Percentiles rank a stretch among this genome's conserved stretches.
phyloP scores from a whole-genome alignment of 2,113 vertebrate species.

The Callipepla californica region DNA sequence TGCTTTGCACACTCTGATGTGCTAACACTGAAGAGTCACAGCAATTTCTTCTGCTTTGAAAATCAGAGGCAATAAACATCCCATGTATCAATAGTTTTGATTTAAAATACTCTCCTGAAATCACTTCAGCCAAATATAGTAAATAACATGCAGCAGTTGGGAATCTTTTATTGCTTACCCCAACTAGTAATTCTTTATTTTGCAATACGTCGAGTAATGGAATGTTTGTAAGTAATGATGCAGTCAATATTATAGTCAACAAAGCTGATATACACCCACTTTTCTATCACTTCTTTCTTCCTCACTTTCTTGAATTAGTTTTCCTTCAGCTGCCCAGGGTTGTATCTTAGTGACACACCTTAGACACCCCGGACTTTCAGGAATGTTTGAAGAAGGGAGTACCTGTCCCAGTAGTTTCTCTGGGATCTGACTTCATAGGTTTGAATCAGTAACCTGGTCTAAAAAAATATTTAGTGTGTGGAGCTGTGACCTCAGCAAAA shows the following conservation, averaged over 20 bases:
- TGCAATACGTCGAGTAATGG: background rate
- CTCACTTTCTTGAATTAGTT: background rate
- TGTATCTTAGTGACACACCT: background rate
- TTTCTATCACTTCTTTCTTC: background rate
- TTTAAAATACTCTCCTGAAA: constrained; percentile 29
- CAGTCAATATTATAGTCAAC: background rate
- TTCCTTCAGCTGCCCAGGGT: background rate
- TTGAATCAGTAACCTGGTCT: background rate
- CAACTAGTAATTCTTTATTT: constrained; percentile 12
- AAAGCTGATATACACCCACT: background rate
- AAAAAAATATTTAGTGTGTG: background rate
- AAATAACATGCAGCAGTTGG: background rate
- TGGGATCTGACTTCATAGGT: background rate
- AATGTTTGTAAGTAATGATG: background rate
- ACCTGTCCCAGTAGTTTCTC: background rate
- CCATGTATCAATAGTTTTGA: background rate
- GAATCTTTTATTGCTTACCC: constrained; percentile 18
- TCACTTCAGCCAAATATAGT: background rate
- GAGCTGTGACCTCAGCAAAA: background rate
- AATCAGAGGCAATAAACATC: background rate
- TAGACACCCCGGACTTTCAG: background rate
- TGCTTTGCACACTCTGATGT: fast-evolving
- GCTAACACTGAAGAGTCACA: background rate
- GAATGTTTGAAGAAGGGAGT: background rate
- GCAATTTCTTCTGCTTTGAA: background rate